These are phyloP conservation scores for Sinocyclocheilus maitianheensis DNA, from an alignment of 2,113 vertebrate genomes.

Conservation along the genomic window DNA sequence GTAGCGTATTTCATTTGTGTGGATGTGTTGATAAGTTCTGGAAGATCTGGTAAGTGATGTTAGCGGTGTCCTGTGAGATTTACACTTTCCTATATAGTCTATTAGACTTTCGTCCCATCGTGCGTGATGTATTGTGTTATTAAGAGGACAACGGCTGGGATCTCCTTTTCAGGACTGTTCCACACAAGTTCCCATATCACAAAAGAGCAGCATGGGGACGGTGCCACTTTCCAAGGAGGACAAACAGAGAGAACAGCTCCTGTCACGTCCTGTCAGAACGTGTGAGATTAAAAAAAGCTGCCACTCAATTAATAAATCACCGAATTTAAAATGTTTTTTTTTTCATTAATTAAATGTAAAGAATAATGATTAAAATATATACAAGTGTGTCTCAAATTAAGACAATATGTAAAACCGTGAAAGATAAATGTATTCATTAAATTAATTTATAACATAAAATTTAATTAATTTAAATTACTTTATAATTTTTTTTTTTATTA, in stretches of 20 bases:
- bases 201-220: constrained; percentile 6
- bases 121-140: background rate
- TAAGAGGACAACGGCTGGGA: background rate
- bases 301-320: constrained; percentile 56
- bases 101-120: background rate
- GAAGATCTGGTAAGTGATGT: constrained; percentile 28
- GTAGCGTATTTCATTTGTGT: constrained; percentile 18
- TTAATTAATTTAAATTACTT: too few species aligned
- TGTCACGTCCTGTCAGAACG: constrained; percentile 42
- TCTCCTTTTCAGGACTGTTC: background rate
- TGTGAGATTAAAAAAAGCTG: constrained; percentile 49
- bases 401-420: too few species aligned
- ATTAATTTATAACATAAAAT: too few species aligned
- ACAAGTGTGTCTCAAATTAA: too few species aligned
- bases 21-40: constrained; percentile 14
- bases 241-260: constrained; percentile 33
- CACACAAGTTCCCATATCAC: background rate
- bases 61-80: constrained; percentile 6
- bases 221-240: constrained; percentile 19
- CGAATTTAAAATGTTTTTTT: background rate
- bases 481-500: too few species aligned
- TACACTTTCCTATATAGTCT: background rate
- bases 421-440: too few species aligned
- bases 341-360: too few species aligned
- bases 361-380: too few species aligned